phyloP scores from a whole-genome alignment of 2,113 vertebrate genomes.

The Nycticebus coucang region DNA sequence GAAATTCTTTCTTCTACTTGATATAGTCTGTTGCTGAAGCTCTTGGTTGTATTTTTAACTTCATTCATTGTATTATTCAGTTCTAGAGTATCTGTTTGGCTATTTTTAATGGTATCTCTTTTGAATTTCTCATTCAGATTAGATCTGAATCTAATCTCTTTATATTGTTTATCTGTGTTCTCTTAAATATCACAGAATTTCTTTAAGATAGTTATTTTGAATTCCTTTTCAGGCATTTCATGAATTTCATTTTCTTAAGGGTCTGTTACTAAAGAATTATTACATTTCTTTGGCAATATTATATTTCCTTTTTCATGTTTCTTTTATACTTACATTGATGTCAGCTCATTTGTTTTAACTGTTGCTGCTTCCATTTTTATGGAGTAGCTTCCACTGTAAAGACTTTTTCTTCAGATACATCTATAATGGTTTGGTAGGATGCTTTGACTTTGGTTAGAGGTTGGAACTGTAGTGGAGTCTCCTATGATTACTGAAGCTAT shows the following conservation, averaged over 20 bases:
- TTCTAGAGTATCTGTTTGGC: no score
- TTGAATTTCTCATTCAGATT: not conserved
- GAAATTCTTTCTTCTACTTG: no score
- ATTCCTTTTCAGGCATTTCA: not conserved
- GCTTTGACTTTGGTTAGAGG: not conserved
- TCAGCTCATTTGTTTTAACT: not conserved
- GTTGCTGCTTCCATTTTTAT: not conserved
- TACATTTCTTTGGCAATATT: not conserved
- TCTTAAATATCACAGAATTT: not conserved
- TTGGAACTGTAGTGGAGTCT: not conserved
- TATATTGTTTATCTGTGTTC: not conserved
- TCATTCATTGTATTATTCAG: no score
- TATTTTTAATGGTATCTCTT: no score
- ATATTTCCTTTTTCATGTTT: not conserved
- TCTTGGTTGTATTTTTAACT: no score
- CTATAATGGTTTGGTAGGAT: not conserved
- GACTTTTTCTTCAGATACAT: not conserved
- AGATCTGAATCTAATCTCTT: not conserved
- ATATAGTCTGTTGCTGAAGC: no score
- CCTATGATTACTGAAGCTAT: not conserved
- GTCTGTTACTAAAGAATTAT: not conserved
- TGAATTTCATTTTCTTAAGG: not conserved
- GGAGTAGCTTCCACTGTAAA: not conserved
- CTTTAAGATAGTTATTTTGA: not conserved
- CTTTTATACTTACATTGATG: not conserved